Evolutionary conservation across 2,888 invertebrate species (phyloP).

Genomic region (Pammene fasciana): DNA sequence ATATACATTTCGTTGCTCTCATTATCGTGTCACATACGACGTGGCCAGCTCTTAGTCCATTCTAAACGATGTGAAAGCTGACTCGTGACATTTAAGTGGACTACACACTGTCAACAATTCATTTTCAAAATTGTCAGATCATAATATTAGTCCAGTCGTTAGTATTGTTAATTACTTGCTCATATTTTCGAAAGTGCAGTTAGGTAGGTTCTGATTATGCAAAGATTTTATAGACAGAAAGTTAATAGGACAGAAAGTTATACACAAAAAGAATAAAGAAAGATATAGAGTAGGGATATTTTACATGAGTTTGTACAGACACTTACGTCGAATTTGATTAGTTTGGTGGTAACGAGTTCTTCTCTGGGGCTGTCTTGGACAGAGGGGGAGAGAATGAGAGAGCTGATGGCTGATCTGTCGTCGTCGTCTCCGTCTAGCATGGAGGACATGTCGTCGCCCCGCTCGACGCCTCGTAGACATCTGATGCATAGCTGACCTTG

Average conservation of each 20-base stretch:
- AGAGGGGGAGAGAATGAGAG: conserved; percentile 73
- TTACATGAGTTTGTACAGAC: conserved; percentile 34
- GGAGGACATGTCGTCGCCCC: conserved; percentile 85
- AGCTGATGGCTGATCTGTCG: conserved; percentile 86
- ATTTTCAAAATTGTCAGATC: conserved; percentile 17
- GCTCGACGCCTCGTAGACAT: conserved; percentile 87
- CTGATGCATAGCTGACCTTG: conserved; percentile 92
- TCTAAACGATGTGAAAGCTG: conserved; percentile 42
- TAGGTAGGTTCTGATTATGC: conserved; percentile 54
- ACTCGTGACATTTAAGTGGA: conserved; percentile 27
- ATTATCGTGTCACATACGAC: too few relatives aligned
- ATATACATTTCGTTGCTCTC: too few relatives aligned
- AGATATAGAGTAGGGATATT: conserved; percentile 47
- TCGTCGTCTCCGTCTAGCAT: conserved; percentile 89
- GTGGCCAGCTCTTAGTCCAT: too few relatives aligned
- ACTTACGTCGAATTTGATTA: conserved; percentile 85
- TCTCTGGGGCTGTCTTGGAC: conserved; percentile 74
- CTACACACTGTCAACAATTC: conserved; percentile 13
- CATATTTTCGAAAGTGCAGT: conserved; percentile 64
- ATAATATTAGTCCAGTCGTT: conserved; percentile 62
- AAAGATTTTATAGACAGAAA: conserved; percentile 42
- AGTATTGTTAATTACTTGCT: conserved; percentile 68
- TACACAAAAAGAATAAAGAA: conserved; percentile 52
- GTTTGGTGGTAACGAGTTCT: conserved; percentile 75
- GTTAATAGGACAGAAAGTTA: conserved; percentile 46